phyloP scores from a whole-genome alignment of 2,797 vertebrate species.

The Sylvilagus floridanus region DNA sequence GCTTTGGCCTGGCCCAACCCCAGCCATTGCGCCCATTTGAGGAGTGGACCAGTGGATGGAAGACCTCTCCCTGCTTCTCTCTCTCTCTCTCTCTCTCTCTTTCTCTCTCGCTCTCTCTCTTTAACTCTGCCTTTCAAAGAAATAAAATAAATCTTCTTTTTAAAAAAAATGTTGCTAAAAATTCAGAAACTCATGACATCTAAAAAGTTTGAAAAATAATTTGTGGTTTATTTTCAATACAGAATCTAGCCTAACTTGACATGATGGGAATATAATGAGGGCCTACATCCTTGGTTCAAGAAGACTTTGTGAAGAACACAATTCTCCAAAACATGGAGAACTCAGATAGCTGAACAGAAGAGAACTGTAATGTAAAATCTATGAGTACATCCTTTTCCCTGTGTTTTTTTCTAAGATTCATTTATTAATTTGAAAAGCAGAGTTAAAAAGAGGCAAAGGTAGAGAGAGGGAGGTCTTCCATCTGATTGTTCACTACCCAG shows the following conservation, averaged over 20 bases:
- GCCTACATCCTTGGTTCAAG: neutral
- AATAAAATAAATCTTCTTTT: no score
- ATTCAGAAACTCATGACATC: conserved; percentile 36
- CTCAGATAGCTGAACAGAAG: neutral
- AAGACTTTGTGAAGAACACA: neutral
- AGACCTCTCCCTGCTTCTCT: no score
- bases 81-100: no score
- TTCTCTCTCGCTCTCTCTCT: no score
- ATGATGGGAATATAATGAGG: neutral
- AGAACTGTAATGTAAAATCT: neutral
- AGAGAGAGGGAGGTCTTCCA: no score
- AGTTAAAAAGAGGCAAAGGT: no score
- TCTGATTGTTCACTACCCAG: no score
- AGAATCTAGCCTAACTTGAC: neutral
- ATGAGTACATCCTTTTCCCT: neutral
- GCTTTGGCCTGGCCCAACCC: no score
- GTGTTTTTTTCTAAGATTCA: neutral
- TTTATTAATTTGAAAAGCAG: no score
- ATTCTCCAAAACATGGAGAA: neutral
- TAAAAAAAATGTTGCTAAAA: neutral
- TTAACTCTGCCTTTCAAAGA: no score
- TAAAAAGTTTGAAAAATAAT: neutral
- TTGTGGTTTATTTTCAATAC: conserved; percentile 31
- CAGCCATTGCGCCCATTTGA: no score
- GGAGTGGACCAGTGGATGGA: no score